Evolutionary conservation across 2,113 vertebrate species (phyloP).

Genomic region (Alethe castanea): DNA sequence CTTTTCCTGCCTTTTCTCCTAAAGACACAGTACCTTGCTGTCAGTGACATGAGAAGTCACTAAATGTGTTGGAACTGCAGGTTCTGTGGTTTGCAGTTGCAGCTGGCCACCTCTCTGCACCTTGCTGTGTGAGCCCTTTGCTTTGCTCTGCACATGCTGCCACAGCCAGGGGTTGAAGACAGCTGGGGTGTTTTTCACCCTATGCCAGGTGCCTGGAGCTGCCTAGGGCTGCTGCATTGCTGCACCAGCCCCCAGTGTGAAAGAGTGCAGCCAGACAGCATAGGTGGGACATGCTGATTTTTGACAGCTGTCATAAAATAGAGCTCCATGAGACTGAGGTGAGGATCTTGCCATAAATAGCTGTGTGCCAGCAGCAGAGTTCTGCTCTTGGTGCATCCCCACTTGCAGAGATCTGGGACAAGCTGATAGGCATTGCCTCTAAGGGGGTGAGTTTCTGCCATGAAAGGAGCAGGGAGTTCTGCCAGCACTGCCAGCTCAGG

Average conservation of each 20-base stretch:
- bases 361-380: background rate
- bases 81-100: background rate
- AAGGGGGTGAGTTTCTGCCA: background rate
- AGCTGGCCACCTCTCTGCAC: background rate
- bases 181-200: background rate
- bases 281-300: background rate
- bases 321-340: background rate
- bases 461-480: background rate
- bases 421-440: background rate
- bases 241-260: background rate
- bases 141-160: background rate
- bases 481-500: background rate
- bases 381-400: background rate
- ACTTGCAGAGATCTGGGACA: background rate
- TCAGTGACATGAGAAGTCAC: background rate
- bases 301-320: background rate
- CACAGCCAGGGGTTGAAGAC: background rate
- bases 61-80: no score
- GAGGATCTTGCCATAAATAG: background rate
- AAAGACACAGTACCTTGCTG: rapidly evolving
- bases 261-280: background rate
- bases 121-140: background rate
- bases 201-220: background rate
- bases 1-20: background rate
- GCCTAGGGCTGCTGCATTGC: rapidly evolving